Base-by-base conservation (phyloP, 2,113 vertebrate genomes). In the Manacus vitellinus region DNA sequence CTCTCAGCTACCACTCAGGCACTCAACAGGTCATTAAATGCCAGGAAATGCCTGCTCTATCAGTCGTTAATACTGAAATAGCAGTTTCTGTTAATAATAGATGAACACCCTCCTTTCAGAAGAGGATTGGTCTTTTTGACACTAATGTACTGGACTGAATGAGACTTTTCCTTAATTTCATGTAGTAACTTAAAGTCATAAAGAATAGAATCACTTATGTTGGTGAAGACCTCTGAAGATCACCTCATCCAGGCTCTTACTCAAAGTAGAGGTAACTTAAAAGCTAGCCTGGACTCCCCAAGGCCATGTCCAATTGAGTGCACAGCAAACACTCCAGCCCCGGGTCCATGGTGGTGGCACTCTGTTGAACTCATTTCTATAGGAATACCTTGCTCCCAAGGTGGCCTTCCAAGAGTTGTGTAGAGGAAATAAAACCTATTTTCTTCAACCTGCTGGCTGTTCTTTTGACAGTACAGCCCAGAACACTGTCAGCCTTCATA, bases 51-150 rank as follows among this genome's bases (percentile, higher is more conserved):
- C 76, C 73, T 54, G 16, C 49, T 91, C 68, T 54, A 72, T 72
- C 52, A 66, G 62, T 76, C 73, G 87, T 92, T 96, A 96, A 87
- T 73, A 75, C 65, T 85, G 80, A 89, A 95, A 96, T 70, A 75
- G 85, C 65, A 68, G 65, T 78, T 88, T 89, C 75, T 87, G 54
- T 90, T 89, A 94, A 95, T 96, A 91, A 95, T 85, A 91, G 80
- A 96, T 94, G 12, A 91, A 78, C 84, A 94, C 41, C 10, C 1
- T 77, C 30, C 75, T 94, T 88, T 49, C 72, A 94, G 65, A 73
- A 72, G 41, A 92, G 52, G 59, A 83, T 12, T 82, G 65, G 68
- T 85, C 83, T 94, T 91, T 91, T 75, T 80, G 56, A 47, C 47
- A 52, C 43, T 95, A 86, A 91, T 75, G 65, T 79, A 70, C 52